A percentile compares a stretch with the other conserved stretches of the same genome.
These are phyloP conservation scores for Linhomoeus sp. DNA, from an alignment of 2,888 invertebrate species.

Conservation along the genomic window DNA sequence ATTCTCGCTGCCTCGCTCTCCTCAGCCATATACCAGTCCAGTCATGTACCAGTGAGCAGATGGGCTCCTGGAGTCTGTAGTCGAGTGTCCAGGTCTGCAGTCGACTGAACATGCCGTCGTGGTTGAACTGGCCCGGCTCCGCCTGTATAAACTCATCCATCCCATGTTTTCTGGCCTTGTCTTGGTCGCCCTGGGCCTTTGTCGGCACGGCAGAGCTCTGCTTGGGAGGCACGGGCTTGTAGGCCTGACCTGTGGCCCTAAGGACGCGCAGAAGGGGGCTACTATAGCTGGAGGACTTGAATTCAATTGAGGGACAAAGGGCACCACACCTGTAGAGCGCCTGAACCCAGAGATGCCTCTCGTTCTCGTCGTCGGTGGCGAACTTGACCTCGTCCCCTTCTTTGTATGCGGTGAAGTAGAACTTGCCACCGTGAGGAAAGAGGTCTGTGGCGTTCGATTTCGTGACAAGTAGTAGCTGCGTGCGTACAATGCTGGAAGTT, in stretches of 20 bases:
- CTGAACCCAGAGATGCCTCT: conserved; percentile 96
- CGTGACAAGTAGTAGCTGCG: too few relatives aligned
- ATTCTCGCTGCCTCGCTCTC: too few relatives aligned
- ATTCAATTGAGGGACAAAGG: background rate
- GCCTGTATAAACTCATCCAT: conserved; percentile 98
- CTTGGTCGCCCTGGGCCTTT: conserved; percentile 44
- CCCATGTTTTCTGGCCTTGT: conserved; percentile 88
- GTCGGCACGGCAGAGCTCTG: conserved; percentile 14
- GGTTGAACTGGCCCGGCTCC: conserved; percentile 93
- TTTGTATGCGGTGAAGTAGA: conserved; percentile 92
- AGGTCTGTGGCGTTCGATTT: conserved; percentile 39
- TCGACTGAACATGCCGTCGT: conserved; percentile 70
- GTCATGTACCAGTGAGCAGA: conserved; percentile 67
- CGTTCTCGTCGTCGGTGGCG: conserved; percentile 89
- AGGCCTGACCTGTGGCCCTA: conserved; percentile 96
- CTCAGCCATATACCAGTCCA: background rate
- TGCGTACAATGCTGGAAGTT: too few relatives aligned
- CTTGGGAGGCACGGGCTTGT: conserved; percentile 82
- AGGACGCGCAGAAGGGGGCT: conserved; percentile 41
- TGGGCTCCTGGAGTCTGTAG: conserved; percentile 88
- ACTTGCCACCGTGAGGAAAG: conserved; percentile 59
- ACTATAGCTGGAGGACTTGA: background rate
- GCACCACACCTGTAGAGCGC: background rate
- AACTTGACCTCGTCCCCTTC: conserved; percentile 92
- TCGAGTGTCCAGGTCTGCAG: conserved; percentile 81